Conservation (phyloP, 1,140 invertebrate genomes). For the Penaeus japonicus region DNA sequence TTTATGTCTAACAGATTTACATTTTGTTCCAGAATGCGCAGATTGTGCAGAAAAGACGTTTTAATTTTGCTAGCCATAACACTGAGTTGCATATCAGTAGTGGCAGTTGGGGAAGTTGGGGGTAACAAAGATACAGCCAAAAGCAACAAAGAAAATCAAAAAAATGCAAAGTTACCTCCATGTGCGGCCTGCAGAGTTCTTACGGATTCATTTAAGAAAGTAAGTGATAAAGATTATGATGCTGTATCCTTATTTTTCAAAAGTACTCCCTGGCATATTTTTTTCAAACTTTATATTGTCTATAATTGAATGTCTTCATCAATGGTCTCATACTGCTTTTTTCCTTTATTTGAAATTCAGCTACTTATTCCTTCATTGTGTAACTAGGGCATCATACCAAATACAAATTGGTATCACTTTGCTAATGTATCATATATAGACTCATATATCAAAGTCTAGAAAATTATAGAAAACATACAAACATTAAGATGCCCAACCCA, state of each 20-base stretch:
- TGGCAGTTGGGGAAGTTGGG: background rate
- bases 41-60: too few species aligned
- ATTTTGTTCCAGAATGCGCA: too few species aligned
- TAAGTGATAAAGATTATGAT: conserved; percentile 61
- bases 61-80: background rate
- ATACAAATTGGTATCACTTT: too few species aligned
- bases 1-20: too few species aligned
- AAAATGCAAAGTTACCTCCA: conserved; percentile 69
- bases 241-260: background rate
- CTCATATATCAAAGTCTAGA: too few species aligned
- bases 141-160: conserved; percentile 62
- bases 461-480: too few species aligned
- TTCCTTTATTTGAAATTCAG: too few species aligned
- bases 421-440: too few species aligned
- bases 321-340: background rate
- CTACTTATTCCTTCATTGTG: too few species aligned
- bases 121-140: conserved; percentile 2
- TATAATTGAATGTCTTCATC: background rate
- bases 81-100: background rate
- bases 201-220: conserved; percentile 81
- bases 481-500: too few species aligned
- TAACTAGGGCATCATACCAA: too few species aligned
- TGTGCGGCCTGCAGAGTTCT: conserved; percentile 84
- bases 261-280: background rate
- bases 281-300: background rate